Evolutionary conservation across 2,797 vertebrate genomes (phyloP), one percentile per base, ranked within the genome.

Genomic region (Chromis chromis): DNA sequence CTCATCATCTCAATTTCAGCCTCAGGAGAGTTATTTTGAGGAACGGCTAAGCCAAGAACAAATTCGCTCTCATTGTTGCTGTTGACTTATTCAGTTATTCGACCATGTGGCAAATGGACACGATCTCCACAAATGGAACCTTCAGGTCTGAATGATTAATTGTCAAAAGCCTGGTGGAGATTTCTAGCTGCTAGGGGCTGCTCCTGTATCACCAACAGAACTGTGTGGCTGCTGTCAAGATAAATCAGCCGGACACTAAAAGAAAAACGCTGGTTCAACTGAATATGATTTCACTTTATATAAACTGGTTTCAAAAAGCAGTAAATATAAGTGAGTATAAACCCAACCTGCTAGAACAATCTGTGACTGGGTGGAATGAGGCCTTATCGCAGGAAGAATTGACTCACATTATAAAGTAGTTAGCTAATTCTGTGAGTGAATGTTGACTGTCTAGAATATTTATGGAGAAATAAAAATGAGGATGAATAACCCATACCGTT

Each of bases 81-180:
- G 92, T 93, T 93, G 91, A 94, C 93, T 93, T 92, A 87, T 93
- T 94, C 87, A 93, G 86, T 85, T 93, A 92, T 94, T 92, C 84
- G 74, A 89, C 91, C 91, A 79, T 89, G 90, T 90, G 88, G 92
- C 86, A 93, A 91, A 92, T 86, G 81, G 85, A 90, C 84, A 85
- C 78, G n/a, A 83, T 82, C 88, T 89, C 78, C 86, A 82, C 86
- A 90, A 93, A 92, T 92, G 86, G 92, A 46, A 89, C 70, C 75
- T 85, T 82, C 72, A 70, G 78, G 61, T 86, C 86, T 94, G 76
- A 94, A 94, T 91, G 90, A 94, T 94, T 91, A 85, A 94, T 92
- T 89, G 60, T 89, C 77, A 85, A 75, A 89, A 82, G 58, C 62
- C 68, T 64, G 62, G 62, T 84, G 67, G 82, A 84, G 62, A 40